Evolutionary conservation across 2,113 vertebrate genomes (phyloP).

Genomic region (Larimichthys polyactis): DNA sequence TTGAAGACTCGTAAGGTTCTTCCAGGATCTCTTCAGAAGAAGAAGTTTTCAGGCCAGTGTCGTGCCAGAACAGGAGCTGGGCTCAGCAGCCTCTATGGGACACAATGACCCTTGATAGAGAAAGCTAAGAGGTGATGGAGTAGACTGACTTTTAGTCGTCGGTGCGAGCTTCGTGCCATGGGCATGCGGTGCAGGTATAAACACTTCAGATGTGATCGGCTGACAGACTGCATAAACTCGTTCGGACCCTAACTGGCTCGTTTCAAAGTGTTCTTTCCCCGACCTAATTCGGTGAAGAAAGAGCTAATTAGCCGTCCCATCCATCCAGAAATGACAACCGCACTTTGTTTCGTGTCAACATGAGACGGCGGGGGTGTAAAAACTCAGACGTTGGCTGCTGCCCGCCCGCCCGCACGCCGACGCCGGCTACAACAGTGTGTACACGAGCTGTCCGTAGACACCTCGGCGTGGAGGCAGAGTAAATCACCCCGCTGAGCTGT

Average conservation of each 20-base stretch:
- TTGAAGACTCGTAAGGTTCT: background rate
- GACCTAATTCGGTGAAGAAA: slow-evolving; percentile 1
- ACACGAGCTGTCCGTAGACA: slow-evolving; percentile 38
- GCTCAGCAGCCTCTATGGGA: no score
- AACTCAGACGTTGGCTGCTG: slow-evolving; percentile 2
- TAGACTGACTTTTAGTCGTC: no score
- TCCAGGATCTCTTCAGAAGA: no score
- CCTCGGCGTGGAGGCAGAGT: slow-evolving; percentile 49
- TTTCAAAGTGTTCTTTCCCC: background rate
- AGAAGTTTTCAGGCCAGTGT: no score
- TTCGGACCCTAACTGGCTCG: background rate
- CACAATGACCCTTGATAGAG: no score
- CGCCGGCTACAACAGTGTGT: background rate
- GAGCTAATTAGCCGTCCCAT: slow-evolving; percentile 20
- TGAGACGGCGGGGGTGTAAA: slow-evolving; percentile 8
- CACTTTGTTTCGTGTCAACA: slow-evolving; percentile 21
- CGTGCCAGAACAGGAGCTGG: no score
- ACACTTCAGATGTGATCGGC: background rate
- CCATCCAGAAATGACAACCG: background rate
- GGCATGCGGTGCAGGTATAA: background rate
- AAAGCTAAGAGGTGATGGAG: no score
- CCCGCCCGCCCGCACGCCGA: background rate
- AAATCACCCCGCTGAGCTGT: slow-evolving; percentile 62
- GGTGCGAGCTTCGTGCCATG: no score
- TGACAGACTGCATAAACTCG: no score